phyloP scores from a whole-genome alignment of 2,797 vertebrate species.

The Malurus leucopterus region DNA sequence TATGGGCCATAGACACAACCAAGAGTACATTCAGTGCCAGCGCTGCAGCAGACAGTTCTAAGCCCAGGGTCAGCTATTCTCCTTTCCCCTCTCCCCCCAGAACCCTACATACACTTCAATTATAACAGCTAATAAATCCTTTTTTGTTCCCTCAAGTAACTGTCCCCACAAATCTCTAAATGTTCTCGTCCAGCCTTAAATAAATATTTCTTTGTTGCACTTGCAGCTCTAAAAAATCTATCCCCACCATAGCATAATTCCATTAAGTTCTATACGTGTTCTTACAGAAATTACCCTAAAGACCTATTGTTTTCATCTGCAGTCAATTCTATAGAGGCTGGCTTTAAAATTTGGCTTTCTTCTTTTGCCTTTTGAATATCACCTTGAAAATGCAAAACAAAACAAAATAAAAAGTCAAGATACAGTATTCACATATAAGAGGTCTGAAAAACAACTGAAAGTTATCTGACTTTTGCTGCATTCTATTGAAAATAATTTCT shows the following conservation, averaged over 20 bases:
- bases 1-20: accelerated
- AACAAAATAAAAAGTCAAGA: neutral
- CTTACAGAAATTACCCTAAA: neutral
- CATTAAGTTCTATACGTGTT: neutral
- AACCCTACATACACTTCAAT: neutral
- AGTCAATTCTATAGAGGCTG: neutral
- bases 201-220: neutral
- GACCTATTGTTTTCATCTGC: neutral
- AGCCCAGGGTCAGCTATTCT: neutral
- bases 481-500: neutral
- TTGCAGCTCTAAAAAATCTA: neutral
- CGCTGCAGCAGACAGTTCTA: neutral
- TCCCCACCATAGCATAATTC: neutral
- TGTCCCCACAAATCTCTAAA: neutral
- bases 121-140: neutral
- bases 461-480: neutral
- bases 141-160: neutral
- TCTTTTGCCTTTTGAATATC: neutral
- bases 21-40: neutral
- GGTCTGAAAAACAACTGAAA: neutral
- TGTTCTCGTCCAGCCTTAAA: neutral
- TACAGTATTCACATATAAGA: accelerated
- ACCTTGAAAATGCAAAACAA: neutral
- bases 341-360: neutral
- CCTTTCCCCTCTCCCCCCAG: accelerated